These are phyloP conservation scores for Ptychoptera albimana DNA, from an alignment of 2,888 invertebrate species.

Conservation along the genomic window DNA sequence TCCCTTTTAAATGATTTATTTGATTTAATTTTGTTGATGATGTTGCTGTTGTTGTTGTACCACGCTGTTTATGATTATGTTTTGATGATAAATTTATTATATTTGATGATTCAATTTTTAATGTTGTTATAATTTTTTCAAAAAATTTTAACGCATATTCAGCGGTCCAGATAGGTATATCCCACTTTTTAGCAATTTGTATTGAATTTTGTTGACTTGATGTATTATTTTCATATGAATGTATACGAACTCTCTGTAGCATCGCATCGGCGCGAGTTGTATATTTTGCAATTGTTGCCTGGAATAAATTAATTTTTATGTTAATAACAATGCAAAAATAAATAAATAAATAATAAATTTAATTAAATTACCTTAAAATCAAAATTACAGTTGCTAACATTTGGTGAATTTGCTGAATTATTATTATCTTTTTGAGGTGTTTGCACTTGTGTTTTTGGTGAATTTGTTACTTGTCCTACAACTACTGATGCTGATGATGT, in stretches of 20 bases:
- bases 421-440: slow-evolving; percentile 4
- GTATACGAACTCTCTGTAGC: slow-evolving; percentile 49
- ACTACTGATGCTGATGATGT: slow-evolving; percentile 14
- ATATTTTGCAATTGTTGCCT: slow-evolving; percentile 8
- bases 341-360: background rate
- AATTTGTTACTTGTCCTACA: background rate
- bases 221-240: slow-evolving; percentile 12
- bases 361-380: slow-evolving; percentile 9
- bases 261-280: slow-evolving; percentile 60
- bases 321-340: background rate
- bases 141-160: slow-evolving; percentile 45
- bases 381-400: background rate
- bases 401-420: slow-evolving; percentile 1
- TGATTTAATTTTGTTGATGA: slow-evolving; percentile 13
- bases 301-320: too few species aligned
- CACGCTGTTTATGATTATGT: background rate
- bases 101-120: slow-evolving; percentile 22
- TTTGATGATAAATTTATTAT: background rate
- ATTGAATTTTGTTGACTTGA: slow-evolving; percentile 25
- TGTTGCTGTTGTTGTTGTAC: background rate
- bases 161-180: slow-evolving; percentile 37
- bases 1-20: slow-evolving; percentile 44
- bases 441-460: slow-evolving; percentile 19
- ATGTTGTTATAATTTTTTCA: slow-evolving; percentile 36
- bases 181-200: slow-evolving; percentile 35